These are phyloP conservation scores for Pollenia griseotomentosa DNA, from an alignment of 2,888 invertebrate genomes.

Conservation along the genomic window DNA sequence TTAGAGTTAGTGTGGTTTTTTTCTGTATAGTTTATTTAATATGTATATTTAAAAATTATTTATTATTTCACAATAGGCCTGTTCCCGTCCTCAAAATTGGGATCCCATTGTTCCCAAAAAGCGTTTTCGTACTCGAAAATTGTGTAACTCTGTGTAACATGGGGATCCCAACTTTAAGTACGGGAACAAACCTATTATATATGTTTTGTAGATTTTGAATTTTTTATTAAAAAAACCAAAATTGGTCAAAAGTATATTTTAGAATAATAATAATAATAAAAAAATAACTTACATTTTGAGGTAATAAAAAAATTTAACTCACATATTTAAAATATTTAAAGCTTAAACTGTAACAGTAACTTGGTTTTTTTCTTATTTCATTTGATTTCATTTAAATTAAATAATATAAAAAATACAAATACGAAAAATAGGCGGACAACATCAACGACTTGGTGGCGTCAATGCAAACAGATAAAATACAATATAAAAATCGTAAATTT, in stretches of 20 bases:
- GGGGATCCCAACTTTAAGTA: constrained; percentile 26
- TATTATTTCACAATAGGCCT: constrained; percentile 2
- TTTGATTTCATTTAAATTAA: constrained; percentile 37
- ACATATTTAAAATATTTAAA: constrained; percentile 71
- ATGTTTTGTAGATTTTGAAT: constrained; percentile 46
- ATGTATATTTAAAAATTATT: constrained; percentile 58
- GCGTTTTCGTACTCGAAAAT: too few species aligned
- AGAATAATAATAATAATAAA: constrained; percentile 52
- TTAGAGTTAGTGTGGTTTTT: constrained; percentile 65
- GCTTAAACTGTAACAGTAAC: constrained; percentile 72
- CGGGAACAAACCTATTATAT: constrained; percentile 12
- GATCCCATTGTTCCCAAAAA: too few species aligned
- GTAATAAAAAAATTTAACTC: constrained; percentile 75
- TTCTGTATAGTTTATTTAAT: constrained; percentile 31
- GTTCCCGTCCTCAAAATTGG: too few species aligned
- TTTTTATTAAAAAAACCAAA: constrained; percentile 43
- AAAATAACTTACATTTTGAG: constrained; percentile 77
- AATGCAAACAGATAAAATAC: not conserved
- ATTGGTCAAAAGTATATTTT: constrained; percentile 50
- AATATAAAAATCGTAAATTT: constrained; percentile 14
- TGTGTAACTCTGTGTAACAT: too few species aligned
- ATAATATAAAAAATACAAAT: constrained; percentile 42
- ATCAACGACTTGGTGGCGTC: not conserved
- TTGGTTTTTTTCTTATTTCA: constrained; percentile 43
- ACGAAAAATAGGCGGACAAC: constrained; percentile 21